A percentile compares a stretch with the other conserved stretches of the same genome.
Conservation (phyloP, 92 coral and sea anemone genomes). For the Anthopleura xanthogrammica region DNA sequence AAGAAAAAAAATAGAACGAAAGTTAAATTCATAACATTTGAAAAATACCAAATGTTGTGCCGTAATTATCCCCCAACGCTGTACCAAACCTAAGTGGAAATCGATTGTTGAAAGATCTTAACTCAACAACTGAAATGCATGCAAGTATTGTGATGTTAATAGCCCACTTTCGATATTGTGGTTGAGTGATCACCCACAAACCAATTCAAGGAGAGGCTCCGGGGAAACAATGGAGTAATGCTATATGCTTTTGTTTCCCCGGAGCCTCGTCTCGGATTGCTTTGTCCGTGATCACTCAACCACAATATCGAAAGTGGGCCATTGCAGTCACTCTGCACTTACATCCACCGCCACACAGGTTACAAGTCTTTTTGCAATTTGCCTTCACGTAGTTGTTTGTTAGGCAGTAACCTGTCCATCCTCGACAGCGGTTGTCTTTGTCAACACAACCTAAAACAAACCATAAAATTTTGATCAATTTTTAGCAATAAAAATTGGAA, state of each 20-base stretch:
- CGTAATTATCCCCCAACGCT: too few relatives aligned
- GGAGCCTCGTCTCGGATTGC: background rate
- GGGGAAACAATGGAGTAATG: too few relatives aligned
- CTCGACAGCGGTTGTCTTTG: constrained; percentile 31
- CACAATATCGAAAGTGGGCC: background rate
- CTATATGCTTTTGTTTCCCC: too few relatives aligned
- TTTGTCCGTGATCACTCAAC: background rate
- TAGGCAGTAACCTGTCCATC: constrained; percentile 33
- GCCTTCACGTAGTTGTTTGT: constrained; percentile 32
- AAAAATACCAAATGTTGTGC: background rate
- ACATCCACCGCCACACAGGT: constrained; percentile 32
- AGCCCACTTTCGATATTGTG: too few relatives aligned
- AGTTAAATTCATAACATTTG: too few relatives aligned
- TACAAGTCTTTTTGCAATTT: constrained; percentile 58
- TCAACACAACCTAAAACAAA: constrained; percentile 37
- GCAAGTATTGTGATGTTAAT: too few relatives aligned
- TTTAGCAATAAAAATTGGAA: too few relatives aligned
- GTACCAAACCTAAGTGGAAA: too few relatives aligned
- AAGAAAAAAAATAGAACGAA: background rate
- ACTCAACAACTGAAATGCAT: too few relatives aligned
- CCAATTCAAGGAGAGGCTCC: too few relatives aligned
- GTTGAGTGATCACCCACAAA: too few relatives aligned
- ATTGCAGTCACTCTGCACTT: background rate
- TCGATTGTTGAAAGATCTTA: too few relatives aligned
- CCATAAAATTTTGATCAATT: background rate